Base-by-base conservation (phyloP, 2,888 invertebrate genomes). In the Heliconius cydno region DNA sequence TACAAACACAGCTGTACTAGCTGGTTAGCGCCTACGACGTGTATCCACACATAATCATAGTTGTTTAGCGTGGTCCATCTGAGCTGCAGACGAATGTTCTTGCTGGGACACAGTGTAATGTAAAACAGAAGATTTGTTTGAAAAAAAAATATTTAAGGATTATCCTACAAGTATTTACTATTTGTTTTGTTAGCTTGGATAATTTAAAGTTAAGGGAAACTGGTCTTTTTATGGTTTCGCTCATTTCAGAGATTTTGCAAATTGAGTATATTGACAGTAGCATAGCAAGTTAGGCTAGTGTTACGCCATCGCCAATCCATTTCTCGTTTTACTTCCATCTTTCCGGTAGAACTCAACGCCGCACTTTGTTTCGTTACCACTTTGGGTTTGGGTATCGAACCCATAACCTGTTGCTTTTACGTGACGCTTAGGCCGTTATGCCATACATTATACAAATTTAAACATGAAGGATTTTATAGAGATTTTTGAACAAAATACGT, bases 21-120 rank as follows among this genome's bases (percentile, higher is more conserved):
- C 88, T 90, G 87, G 86, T 92, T 93, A 92, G 88, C 92, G 91
- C 91, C 87, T 91, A 86, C 89, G 90, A 91, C 88, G 89, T 88
- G 89, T 91, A 85, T 60, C 70, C 73, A 79, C 77, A 80, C 57
- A 79, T 63, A 41, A 75, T 71, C 57, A 75, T 76, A 13, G 60
- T 34, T 68, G 57, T 46, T 60, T 68, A 60, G 41, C 57, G 73
- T 38, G 52, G 73, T 65, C 22, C 5, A 66, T 46, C 65, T 66
- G 75, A 75, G 30, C 65, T 41, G 65, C 65, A 46, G 30, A n/a
- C 28, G 65, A 46, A 66, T 41, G 13, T n/a, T 65, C 75, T 75
- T 66, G n/a, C 75, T 75, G 13, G 46, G 5, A 25, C 63, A 75
- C n/a, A 75, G 75, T 28, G 75, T 75, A 75, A 41, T 65, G 15